Conservation (phyloP, 1,140 invertebrate species). For the Tetramorium alpestre region DNA sequence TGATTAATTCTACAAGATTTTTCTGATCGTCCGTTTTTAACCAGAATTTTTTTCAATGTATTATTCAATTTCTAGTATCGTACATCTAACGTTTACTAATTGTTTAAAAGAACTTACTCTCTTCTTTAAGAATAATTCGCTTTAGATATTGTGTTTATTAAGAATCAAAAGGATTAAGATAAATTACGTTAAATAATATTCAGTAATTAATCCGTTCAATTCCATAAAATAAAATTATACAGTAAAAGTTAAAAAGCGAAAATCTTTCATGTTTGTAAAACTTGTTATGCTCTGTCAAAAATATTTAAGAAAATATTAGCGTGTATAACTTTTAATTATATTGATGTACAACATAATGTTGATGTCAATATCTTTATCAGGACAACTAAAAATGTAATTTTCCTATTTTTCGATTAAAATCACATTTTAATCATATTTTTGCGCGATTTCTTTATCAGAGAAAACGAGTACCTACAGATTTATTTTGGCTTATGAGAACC, state of each 20-base stretch:
- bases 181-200: slow-evolving; percentile 4
- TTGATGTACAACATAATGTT: not conserved
- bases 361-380: not conserved
- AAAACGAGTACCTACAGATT: too few relatives aligned
- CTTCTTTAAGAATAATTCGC: not conserved
- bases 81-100: slow-evolving; percentile 9
- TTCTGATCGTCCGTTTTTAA: too few relatives aligned
- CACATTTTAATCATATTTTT: not conserved
- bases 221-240: not conserved
- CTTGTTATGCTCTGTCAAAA: not conserved
- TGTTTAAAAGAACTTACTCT: not conserved
- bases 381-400: too few relatives aligned
- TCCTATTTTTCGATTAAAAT: not conserved
- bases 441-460: too few relatives aligned
- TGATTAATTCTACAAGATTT: too few relatives aligned
- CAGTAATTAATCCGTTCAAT: not conserved
- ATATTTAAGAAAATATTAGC: not conserved
- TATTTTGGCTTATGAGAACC: too few relatives aligned
- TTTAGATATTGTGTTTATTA: not conserved
- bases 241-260: not conserved
- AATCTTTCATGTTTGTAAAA: not conserved
- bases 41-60: too few relatives aligned
- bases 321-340: not conserved
- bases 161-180: not conserved
- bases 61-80: slow-evolving; percentile 20